These are phyloP conservation scores for Fulmarus glacialis DNA, from an alignment of 2,113 vertebrate genomes.

Conservation along the genomic window DNA sequence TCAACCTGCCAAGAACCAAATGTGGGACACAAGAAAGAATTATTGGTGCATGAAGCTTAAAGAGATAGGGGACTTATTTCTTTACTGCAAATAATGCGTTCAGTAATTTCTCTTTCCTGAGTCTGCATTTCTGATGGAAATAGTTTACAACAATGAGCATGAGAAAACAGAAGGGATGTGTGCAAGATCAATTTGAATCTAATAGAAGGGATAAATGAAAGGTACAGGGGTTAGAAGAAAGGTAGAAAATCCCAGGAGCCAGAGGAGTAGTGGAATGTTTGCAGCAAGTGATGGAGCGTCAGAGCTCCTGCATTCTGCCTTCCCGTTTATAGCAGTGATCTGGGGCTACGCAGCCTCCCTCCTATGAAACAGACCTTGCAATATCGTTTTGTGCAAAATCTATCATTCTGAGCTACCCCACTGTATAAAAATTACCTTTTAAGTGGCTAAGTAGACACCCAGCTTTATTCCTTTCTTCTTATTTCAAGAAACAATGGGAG, in stretches of 20 bases:
- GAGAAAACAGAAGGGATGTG: not conserved
- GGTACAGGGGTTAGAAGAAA: not conserved
- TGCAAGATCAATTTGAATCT: constrained; percentile 7
- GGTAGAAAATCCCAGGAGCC: constrained; percentile 2
- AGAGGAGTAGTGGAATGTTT: not conserved
- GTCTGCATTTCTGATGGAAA: constrained; percentile 35
- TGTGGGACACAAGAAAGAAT: constrained; percentile 23
- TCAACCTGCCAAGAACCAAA: constrained; percentile 6
- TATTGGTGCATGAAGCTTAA: constrained; percentile 41
- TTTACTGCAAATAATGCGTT: not conserved
- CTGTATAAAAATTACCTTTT: constrained; percentile 54
- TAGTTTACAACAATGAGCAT: not conserved
- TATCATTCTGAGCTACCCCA: constrained; percentile 12
- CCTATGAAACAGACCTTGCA: not conserved
- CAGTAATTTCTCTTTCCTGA: constrained; percentile 13
- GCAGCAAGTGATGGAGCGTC: not conserved
- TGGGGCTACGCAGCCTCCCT: not conserved
- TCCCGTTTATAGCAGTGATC: not conserved
- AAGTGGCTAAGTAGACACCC: constrained; percentile 59
- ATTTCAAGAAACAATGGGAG: constrained; percentile 64
- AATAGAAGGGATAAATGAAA: constrained; percentile 1
- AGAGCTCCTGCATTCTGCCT: not conserved
- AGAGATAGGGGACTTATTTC: constrained; percentile 6
- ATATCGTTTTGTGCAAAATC: not conserved
- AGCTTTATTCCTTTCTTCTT: constrained; percentile 58